A percentile compares a stretch with the other conserved stretches of the same genome.
Conservation (phyloP, 1,140 invertebrate genomes). For the Leptestheria dahalacensis region DNA sequence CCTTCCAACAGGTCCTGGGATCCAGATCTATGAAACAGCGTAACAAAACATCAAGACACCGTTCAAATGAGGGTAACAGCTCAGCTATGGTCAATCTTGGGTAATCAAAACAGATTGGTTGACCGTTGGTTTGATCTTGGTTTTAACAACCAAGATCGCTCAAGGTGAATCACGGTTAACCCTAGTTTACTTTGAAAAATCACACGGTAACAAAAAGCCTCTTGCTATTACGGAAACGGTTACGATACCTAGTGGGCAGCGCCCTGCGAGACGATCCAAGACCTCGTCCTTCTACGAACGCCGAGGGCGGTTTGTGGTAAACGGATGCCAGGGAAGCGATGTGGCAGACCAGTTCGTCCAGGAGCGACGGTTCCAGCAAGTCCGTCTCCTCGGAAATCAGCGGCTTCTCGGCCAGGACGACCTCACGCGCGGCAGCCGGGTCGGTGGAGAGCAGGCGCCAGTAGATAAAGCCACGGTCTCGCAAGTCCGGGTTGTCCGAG, state of each 20-base stretch:
- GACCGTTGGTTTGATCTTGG: no score
- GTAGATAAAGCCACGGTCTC: conserved; percentile 98
- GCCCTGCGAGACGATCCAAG: conserved; percentile 14
- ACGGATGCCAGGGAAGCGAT: conserved; percentile 97
- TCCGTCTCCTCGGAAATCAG: conserved; percentile 99
- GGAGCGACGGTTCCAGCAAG: conserved; percentile 86
- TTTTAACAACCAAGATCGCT: no score
- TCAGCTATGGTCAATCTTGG: no score
- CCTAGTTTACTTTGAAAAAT: no score
- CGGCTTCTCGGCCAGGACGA: conserved; percentile 98
- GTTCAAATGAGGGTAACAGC: background rate
- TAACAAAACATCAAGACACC: background rate
- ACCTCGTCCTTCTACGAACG: conserved; percentile 81
- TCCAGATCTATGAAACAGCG: conserved; percentile 16
- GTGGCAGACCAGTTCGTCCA: conserved; percentile 98
- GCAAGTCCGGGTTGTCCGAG: conserved; percentile 97
- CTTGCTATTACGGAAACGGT: no score
- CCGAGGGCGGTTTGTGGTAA: conserved; percentile 97
- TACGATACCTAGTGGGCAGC: background rate
- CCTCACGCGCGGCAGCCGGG: conserved; percentile 95
- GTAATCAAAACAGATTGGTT: no score
- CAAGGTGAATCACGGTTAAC: no score
- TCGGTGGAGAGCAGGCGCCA: conserved; percentile 97
- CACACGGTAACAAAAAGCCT: no score
- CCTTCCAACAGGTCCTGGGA: conserved; percentile 16